Conservation (phyloP, 92 coral and sea anemone species). For the Bergia sp. region DNA sequence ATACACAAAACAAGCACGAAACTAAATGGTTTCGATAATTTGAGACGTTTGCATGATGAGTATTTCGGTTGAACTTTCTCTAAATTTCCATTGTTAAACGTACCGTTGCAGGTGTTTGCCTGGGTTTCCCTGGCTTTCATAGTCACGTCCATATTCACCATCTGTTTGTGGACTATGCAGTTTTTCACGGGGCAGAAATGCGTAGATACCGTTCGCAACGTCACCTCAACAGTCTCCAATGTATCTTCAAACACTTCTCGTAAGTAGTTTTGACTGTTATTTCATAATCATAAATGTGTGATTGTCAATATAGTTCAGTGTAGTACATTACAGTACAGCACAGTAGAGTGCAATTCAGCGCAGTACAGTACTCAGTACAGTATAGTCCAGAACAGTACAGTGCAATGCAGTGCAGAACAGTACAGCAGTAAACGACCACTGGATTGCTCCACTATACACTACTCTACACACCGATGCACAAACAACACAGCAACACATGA, state of each 20-base stretch:
- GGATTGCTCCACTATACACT: background rate
- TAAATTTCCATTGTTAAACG: background rate
- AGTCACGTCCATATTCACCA: conserved; percentile 81
- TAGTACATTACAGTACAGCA: background rate
- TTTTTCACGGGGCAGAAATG: conserved; percentile 56
- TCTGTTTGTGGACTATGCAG: conserved; percentile 84
- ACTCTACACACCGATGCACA: background rate
- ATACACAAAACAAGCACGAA: too few species aligned
- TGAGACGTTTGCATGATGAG: too few species aligned
- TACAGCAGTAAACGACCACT: background rate
- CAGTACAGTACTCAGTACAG: too few species aligned
- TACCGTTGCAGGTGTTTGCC: conserved; percentile 75
- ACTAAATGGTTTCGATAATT: too few species aligned
- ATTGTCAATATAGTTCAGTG: background rate
- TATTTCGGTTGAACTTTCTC: background rate
- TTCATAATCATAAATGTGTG: background rate
- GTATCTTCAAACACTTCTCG: conserved; percentile 6
- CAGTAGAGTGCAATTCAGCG: too few species aligned
- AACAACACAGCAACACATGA: too few species aligned
- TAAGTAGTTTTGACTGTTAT: background rate
- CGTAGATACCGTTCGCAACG: conserved; percentile 9
- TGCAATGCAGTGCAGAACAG: too few species aligned
- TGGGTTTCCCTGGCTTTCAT: conserved; percentile 93
- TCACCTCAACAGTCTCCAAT: background rate
- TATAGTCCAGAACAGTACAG: too few species aligned